Percentiles rank a stretch among this genome's conserved stretches.
These are phyloP conservation scores for Chaetophractus vellerosus DNA, from an alignment of 2,797 vertebrate species.

Conservation along the genomic window DNA sequence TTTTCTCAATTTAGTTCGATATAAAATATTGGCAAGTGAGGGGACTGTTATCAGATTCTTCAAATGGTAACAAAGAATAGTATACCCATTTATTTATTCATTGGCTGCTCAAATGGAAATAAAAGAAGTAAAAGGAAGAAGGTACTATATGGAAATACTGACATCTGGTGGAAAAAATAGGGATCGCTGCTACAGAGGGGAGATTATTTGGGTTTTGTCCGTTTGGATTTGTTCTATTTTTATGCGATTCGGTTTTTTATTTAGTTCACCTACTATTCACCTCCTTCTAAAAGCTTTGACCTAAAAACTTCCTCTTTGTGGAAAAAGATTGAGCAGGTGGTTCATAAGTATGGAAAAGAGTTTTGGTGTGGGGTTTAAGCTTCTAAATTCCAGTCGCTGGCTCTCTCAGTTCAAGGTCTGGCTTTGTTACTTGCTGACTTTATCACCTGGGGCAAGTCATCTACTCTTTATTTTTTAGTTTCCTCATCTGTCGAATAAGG, in stretches of 20 bases:
- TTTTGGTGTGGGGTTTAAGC: accelerated
- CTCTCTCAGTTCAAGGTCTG: neutral
- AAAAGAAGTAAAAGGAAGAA: neutral
- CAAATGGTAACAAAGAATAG: conserved; percentile 20
- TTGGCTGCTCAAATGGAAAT: neutral
- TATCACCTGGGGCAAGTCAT: neutral
- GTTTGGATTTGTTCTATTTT: neutral
- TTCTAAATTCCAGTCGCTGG: neutral
- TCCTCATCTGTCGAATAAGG: neutral
- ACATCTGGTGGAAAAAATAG: conserved; percentile 87
- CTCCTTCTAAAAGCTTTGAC: neutral
- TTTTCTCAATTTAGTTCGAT: conserved; percentile 61
- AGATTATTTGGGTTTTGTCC: neutral
- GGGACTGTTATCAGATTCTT: conserved; percentile 45
- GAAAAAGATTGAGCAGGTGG: neutral
- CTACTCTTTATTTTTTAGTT: neutral
- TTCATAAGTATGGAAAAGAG: neutral
- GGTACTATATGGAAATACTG: conserved; percentile 82
- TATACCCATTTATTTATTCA: neutral
- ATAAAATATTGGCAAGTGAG: neutral
- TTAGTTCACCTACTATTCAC: neutral
- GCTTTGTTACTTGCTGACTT: neutral
- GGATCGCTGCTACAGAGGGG: neutral
- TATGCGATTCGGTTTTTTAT: neutral
- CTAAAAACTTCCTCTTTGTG: neutral